Conservation (phyloP, 2,888 invertebrate genomes). For the Lepidochrysops patricia region DNA sequence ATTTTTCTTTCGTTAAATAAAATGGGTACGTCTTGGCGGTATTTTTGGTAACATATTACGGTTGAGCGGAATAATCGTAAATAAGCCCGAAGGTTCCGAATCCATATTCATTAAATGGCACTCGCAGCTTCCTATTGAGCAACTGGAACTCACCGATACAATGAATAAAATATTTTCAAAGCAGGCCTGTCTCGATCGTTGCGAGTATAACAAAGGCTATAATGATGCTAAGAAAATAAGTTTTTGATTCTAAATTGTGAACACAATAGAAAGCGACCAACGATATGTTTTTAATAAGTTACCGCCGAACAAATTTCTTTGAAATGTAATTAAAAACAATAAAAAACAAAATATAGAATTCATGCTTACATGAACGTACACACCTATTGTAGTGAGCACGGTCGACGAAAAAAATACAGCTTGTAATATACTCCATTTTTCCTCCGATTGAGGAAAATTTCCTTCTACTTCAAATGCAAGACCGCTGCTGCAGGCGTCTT, state of each 20-base stretch:
- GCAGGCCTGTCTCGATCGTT: background rate
- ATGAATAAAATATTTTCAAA: background rate
- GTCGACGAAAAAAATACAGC: conserved; percentile 93
- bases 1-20: background rate
- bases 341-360: conserved; percentile 15
- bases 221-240: background rate
- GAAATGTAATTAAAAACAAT: background rate
- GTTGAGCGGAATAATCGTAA: background rate
- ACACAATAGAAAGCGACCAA: background rate
- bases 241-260: background rate
- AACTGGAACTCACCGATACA: background rate
- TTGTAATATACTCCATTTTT: conserved; percentile 86
- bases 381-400: conserved; percentile 93
- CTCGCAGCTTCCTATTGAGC: background rate
- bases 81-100: background rate
- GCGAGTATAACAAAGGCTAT: background rate
- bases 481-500: conserved; percentile 82
- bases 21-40: background rate
- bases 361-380: conserved; percentile 68
- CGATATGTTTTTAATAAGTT: too few species aligned
- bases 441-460: conserved; percentile 69
- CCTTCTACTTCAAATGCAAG: conserved; percentile 71
- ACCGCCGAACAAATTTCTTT: too few species aligned
- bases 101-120: background rate
- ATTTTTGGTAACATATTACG: background rate